phyloP scores from a whole-genome alignment of 2,888 invertebrate species.

The Drosophila monieri region DNA sequence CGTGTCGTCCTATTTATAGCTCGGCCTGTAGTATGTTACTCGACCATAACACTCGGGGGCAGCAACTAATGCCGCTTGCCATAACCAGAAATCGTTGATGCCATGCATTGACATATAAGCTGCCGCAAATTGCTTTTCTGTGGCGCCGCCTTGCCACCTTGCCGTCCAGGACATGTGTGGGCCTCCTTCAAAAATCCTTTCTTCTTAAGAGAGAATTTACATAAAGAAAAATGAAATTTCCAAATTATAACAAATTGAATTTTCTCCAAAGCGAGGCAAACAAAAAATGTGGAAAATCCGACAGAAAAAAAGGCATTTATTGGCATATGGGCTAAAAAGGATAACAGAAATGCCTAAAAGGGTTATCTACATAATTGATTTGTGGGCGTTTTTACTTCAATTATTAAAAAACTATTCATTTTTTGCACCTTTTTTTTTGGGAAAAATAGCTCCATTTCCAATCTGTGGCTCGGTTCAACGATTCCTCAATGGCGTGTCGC shows the following conservation, averaged over 20 bases:
- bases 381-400: not conserved
- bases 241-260: slow-evolving; percentile 79
- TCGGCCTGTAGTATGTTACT: slow-evolving; percentile 6
- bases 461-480: slow-evolving; percentile 19
- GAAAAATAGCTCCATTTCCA: not conserved
- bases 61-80: slow-evolving; percentile 43
- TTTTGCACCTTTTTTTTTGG: not conserved
- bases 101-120: slow-evolving; percentile 72
- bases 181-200: not conserved
- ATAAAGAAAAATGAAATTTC: slow-evolving; percentile 73
- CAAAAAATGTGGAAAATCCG: slow-evolving; percentile 1
- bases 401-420: not conserved
- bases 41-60: slow-evolving; percentile 24
- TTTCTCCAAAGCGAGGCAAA: slow-evolving; percentile 46
- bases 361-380: slow-evolving; percentile 8
- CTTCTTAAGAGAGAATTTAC: slow-evolving; percentile 55
- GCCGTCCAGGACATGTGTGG: slow-evolving; percentile 23
- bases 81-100: slow-evolving; percentile 44
- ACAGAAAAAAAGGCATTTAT: not conserved
- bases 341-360: slow-evolving; percentile 22
- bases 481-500: slow-evolving; percentile 17
- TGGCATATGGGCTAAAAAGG: slow-evolving; percentile 3
- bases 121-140: slow-evolving; percentile 73
- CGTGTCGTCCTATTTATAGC: slow-evolving; percentile 54
- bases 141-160: slow-evolving; percentile 36